phyloP scores from a whole-genome alignment of 2,888 invertebrate species.

The Sipha maydis region DNA sequence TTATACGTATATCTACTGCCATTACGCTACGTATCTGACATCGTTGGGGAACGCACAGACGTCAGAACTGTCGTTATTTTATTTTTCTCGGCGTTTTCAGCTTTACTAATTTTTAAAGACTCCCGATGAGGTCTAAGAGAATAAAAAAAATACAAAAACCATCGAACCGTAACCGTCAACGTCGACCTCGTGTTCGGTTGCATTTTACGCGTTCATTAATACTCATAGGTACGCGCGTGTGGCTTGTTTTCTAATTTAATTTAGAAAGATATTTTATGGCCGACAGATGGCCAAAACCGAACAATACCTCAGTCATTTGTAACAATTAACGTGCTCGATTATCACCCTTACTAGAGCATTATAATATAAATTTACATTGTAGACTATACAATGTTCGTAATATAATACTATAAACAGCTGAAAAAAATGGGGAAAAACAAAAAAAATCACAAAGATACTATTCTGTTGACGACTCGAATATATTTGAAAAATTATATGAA shows the following conservation, averaged over 20 bases:
- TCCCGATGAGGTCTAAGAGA: neutral
- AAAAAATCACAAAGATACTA: neutral
- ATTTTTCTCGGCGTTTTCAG: neutral
- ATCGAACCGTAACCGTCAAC: neutral
- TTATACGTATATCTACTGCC: too few species aligned
- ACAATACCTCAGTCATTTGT: neutral
- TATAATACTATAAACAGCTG: neutral
- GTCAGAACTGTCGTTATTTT: neutral
- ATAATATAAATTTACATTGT: neutral
- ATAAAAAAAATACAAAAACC: neutral
- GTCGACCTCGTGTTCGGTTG: neutral
- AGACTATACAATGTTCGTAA: neutral
- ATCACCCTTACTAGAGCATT: neutral
- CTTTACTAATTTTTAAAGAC: neutral
- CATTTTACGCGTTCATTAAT: neutral
- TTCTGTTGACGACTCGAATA: neutral
- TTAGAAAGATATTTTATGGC: conserved; percentile 13
- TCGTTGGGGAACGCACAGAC: neutral
- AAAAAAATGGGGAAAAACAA: neutral
- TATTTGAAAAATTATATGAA: neutral
- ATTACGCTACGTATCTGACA: too few species aligned
- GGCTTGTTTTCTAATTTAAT: neutral
- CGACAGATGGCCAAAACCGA: conserved; percentile 11
- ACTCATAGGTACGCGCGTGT: neutral
- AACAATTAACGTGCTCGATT: neutral